These are phyloP conservation scores for Acanthiza pusilla DNA, from an alignment of 2,797 vertebrate species.

Conservation along the genomic window DNA sequence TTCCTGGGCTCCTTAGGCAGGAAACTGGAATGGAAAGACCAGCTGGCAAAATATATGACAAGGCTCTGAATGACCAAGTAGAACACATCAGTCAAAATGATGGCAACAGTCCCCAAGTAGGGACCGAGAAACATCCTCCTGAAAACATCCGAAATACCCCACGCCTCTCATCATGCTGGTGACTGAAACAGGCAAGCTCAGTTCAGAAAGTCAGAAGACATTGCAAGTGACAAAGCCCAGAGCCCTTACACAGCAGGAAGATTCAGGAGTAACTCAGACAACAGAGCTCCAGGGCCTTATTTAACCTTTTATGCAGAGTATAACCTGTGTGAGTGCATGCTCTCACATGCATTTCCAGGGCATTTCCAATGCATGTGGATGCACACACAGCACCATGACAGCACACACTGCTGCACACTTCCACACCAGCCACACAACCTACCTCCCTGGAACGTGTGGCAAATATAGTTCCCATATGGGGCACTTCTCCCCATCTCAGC, in stretches of 20 bases:
- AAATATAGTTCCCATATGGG: conserved; percentile 79
- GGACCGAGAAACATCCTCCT: not conserved
- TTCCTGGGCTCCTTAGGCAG: not conserved
- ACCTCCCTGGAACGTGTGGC: conserved; percentile 81
- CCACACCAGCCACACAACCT: conserved; percentile 55
- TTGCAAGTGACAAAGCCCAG: not conserved
- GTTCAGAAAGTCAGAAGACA: not conserved
- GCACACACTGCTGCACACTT: not conserved
- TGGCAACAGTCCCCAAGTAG: not conserved
- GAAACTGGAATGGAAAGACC: not conserved
- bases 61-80: not conserved
- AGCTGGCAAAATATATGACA: not conserved
- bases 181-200: not conserved
- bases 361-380: not conserved
- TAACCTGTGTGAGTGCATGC: not conserved
- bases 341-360: not conserved
- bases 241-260: not conserved
- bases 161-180: not conserved
- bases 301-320: not conserved
- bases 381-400: not conserved
- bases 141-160: not conserved
- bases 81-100: not conserved
- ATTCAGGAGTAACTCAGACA: not conserved
- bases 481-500: conserved; percentile 62
- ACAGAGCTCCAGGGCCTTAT: not conserved